Conservation (phyloP, 23 tunicate genomes). For the Corella eumyota region DNA sequence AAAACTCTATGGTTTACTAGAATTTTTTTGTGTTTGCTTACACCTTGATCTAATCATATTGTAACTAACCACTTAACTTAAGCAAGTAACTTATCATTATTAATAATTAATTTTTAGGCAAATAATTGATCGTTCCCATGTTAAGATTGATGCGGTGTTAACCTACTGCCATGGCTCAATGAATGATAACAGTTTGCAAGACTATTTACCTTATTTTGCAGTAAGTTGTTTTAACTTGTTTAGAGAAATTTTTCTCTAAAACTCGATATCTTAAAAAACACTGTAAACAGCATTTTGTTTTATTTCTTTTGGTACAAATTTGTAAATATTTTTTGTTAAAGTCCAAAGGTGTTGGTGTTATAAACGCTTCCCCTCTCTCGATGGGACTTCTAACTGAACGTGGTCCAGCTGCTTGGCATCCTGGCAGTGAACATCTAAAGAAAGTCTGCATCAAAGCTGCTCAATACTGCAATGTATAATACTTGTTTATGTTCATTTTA, state of each 20-base stretch:
- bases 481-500: neutral
- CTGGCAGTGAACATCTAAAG: constrained; percentile 38
- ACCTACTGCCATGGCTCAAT: constrained; percentile 86
- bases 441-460: constrained; percentile 45
- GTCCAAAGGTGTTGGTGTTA: constrained; percentile 61
- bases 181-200: constrained; percentile 48
- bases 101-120: neutral
- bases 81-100: too few relatives aligned
- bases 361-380: constrained; percentile 70
- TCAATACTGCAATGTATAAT: constrained; percentile 44
- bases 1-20: too few relatives aligned
- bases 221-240: constrained; percentile 6
- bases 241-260: too few relatives aligned
- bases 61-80: too few relatives aligned
- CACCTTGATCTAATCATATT: too few relatives aligned
- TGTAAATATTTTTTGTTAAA: constrained; percentile 9
- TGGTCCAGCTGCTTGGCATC: constrained; percentile 86
- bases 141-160: constrained; percentile 63
- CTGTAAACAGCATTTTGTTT: too few relatives aligned
- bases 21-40: too few relatives aligned
- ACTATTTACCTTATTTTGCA: constrained; percentile 51
- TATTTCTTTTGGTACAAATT: neutral
- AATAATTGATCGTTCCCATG: constrained; percentile 64
- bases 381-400: constrained; percentile 74
- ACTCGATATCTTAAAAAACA: too few relatives aligned